Base-by-base conservation (phyloP, 2,797 vertebrate species). In the Thamnophis elegans region DNA sequence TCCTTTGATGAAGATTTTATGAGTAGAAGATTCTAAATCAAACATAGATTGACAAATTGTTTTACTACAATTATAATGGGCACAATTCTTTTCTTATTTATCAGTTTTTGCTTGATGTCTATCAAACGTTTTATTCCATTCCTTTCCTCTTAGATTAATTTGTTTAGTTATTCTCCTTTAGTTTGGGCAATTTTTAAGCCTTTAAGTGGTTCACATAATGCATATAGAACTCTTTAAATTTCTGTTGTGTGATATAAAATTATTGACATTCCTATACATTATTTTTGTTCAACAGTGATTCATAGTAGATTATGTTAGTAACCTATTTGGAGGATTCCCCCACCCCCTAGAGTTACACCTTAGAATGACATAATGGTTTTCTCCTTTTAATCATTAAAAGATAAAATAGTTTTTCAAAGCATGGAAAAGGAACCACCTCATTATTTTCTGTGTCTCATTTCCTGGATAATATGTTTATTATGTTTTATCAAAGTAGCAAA, bases 391-490 rank as follows among this genome's bases (percentile, higher is more conserved):
- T 82, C 20, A 82, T 82, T 47, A 82, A 82, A 82, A 47, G 18
- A 82, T 82, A 9, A 22, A 42, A 68, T 32, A 32, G 65, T 78
- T 94, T 92, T 65, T 93, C 93, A 94, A 56, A 91, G 51, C n/a
- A n/a, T 91, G 22, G 62, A 87, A 82, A 89, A 87, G 5, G 94
- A 73, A 25, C 42, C 51, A 88, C 22, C 59, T 88, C 90, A 1
- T 92, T n/a, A 2, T 92, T 68, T 94, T 73, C 26, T 12, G 47
- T 54, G 91, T 82, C 20, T 26, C 1, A 85, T 60, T 55, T 94
- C 95, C 90, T 92, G 20, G 22, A 4, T 92, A 94, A 14, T 55
- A 51, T 78, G 68, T 78, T 78, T 78, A 73, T 36, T 36, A 73
- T 18, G 32, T 36, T 73, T 73, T 36, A 78, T 36, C 18, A 9